Percentiles rank a stretch among this genome's conserved stretches.
phyloP scores from a whole-genome alignment of 2,888 invertebrate genomes.

The Thalpophila matura region DNA sequence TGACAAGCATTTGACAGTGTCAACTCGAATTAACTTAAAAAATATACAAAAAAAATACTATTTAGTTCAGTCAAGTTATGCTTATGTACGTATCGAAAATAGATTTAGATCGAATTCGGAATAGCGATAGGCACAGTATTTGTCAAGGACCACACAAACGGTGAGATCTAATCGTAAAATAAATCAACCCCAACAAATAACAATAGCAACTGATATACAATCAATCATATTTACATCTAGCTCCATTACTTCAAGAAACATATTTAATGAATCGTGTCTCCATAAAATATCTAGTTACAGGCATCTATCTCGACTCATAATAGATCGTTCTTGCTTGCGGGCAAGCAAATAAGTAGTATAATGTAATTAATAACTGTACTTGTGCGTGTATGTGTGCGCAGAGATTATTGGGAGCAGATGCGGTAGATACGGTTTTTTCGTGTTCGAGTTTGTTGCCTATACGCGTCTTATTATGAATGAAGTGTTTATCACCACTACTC shows the following conservation, averaged over 20 bases:
- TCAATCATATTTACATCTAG: slow-evolving; percentile 21
- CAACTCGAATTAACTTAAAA: no score
- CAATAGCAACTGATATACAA: slow-evolving; percentile 5
- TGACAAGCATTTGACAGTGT: no score
- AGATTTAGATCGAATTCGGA: no score
- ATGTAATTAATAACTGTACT: slow-evolving; percentile 62
- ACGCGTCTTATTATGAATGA: background rate
- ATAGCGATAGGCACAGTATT: background rate
- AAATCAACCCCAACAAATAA: background rate
- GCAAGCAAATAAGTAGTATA: slow-evolving; percentile 45
- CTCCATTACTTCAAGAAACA: slow-evolving; percentile 10
- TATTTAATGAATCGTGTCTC: slow-evolving; percentile 7
- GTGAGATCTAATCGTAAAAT: background rate
- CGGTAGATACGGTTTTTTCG: background rate
- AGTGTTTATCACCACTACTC: no score
- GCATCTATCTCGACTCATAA: slow-evolving; percentile 25
- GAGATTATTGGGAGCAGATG: slow-evolving; percentile 38
- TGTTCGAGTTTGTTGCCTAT: slow-evolving; percentile 17
- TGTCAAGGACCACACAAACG: background rate
- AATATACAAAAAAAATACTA: no score
- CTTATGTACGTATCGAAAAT: no score
- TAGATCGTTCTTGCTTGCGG: slow-evolving; percentile 43
- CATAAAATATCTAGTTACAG: slow-evolving; percentile 23
- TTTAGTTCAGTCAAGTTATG: no score
- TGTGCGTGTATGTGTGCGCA: slow-evolving; percentile 20